phyloP scores from a whole-genome alignment of 2,888 invertebrate species.

The Pachymerium ferrugineum region DNA sequence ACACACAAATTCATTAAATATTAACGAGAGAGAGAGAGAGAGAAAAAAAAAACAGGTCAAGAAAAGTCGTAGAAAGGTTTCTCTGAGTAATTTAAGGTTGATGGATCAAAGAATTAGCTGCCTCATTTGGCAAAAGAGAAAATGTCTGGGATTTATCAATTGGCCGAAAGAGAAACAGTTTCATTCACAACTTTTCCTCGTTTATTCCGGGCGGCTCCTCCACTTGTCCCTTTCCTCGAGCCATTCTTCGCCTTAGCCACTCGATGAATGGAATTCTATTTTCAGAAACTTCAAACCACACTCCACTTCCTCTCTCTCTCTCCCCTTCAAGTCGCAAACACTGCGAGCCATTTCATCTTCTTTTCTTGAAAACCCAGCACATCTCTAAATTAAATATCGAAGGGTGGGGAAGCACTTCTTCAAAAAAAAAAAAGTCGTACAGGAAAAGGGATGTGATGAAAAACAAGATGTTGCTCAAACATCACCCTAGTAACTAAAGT shows the following conservation, averaged over 20 bases:
- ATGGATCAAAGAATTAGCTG: too few species aligned
- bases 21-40: too few species aligned
- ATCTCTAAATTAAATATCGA: neutral
- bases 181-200: neutral
- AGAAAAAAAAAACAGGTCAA: too few species aligned
- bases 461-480: neutral
- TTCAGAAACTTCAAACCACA: slow-evolving; percentile 8
- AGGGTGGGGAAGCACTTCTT: too few species aligned
- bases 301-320: neutral
- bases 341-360: slow-evolving; percentile 13
- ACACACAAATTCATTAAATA: too few species aligned
- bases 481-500: too few species aligned
- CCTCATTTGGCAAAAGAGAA: too few species aligned
- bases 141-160: neutral
- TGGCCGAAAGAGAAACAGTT: neutral
- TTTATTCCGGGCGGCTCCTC: neutral
- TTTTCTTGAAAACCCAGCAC: neutral
- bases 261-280: slow-evolving; percentile 13
- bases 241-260: slow-evolving; percentile 4
- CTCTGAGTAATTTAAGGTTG: too few species aligned
- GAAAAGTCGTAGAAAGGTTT: too few species aligned
- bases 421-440: neutral
- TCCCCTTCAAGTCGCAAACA: neutral
- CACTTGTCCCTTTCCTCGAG: neutral
- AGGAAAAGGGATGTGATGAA: neutral